These are phyloP conservation scores for Notarius quadriscutis DNA, from an alignment of 2,113 vertebrate species.

Conservation along the genomic window DNA sequence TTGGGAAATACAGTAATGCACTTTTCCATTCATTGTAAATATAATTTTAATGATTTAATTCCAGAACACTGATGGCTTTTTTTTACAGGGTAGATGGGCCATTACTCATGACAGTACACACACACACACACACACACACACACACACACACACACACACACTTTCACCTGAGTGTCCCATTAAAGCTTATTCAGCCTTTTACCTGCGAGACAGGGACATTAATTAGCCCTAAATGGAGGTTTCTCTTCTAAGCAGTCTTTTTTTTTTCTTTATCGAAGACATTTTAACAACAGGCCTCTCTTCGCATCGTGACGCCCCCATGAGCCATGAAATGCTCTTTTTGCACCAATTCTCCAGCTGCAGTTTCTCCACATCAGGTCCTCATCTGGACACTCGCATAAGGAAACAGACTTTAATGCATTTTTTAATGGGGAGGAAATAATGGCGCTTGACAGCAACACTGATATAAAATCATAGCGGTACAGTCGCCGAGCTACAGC, in stretches of 20 bases:
- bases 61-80: not conserved
- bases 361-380: not conserved
- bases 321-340: not conserved
- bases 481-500: not conserved
- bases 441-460: not conserved
- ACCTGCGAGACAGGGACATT: not conserved
- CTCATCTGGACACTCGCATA: not conserved
- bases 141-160: conserved; percentile 6
- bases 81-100: not conserved
- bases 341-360: conserved; percentile 1
- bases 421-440: conserved; percentile 10
- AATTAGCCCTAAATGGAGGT: not conserved
- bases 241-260: not conserved
- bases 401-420: not conserved
- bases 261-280: not conserved
- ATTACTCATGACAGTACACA: not conserved
- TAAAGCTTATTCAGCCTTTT: conserved; percentile 3
- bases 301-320: not conserved
- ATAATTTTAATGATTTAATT: not conserved
- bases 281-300: not conserved
- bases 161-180: not conserved
- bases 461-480: not conserved
- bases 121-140: not conserved
- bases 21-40: not conserved
- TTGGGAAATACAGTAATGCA: not conserved